Evolutionary conservation across 53 echinoderm and acorn worm genomes (phyloP).

Genomic region (Crossaster papposus): DNA sequence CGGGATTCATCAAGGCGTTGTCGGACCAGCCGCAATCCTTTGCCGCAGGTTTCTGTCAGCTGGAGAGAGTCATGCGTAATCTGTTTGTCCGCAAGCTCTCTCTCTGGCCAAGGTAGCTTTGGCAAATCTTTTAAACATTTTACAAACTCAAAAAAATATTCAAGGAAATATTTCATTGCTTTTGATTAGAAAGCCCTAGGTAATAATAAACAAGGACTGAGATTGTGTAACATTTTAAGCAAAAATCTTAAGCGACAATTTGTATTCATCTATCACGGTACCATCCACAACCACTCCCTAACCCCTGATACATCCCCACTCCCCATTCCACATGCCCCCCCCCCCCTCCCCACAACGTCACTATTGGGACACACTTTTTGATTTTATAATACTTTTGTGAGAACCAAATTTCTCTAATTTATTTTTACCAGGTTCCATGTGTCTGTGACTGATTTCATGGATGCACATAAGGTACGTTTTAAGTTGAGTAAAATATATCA

Average conservation of each 20-base stretch:
- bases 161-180: too few relatives aligned
- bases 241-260: too few relatives aligned
- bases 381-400: background rate
- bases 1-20: slow-evolving; percentile 96
- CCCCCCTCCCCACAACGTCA: too few relatives aligned
- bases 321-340: too few relatives aligned
- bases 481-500: too few relatives aligned
- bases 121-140: background rate
- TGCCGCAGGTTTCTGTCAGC: slow-evolving; percentile 83
- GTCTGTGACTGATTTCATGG: slow-evolving; percentile 73
- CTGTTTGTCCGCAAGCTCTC: slow-evolving; percentile 91
- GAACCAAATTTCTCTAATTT: background rate
- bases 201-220: too few relatives aligned
- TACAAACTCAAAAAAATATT: background rate
- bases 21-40: slow-evolving; percentile 95
- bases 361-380: too few relatives aligned
- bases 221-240: too few relatives aligned
- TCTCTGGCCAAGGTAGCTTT: slow-evolving; percentile 85
- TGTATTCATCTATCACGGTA: too few relatives aligned
- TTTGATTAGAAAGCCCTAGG: too few relatives aligned
- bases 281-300: too few relatives aligned
- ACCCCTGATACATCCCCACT: too few relatives aligned
- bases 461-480: slow-evolving; percentile 80
- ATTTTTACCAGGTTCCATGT: slow-evolving; percentile 79
- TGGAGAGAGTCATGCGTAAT: slow-evolving; percentile 91